Evolutionary conservation across 2,888 invertebrate species (phyloP), one percentile per base, ranked within the genome.

Genomic region (Amphipyra berbera): DNA sequence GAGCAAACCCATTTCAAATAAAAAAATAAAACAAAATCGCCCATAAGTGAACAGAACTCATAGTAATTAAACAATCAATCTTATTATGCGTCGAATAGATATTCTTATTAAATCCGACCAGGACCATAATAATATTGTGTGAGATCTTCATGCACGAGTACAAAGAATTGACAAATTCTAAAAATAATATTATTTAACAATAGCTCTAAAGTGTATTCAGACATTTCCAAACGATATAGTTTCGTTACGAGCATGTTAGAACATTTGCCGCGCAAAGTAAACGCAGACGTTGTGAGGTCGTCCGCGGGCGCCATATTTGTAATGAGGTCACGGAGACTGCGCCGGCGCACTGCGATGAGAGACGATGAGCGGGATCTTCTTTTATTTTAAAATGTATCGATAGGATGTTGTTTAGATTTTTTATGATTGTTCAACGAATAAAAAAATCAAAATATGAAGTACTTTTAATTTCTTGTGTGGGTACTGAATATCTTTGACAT

Each of bases 301-400:
- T 69, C 77, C 45, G 80, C 84, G 80, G 82, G 82, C 89, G 88
- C 89, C 90, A 88, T 88, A 85, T 87, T 85, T 27, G 71, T 80
- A 90, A 88, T 83, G 86, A 82, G 92, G 93, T 92, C 92, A 92
- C 84, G 91, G 90, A 85, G 81, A 82, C 79, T 86, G 90, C 89
- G 89, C 87, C 74, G 61, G 87, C 89, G 89, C 89, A 81, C 46
- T 40, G 9, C 66, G 66, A 64, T 76, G 68, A 71, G 30, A 69
- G 71, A 77, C 58, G 62, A 61, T 58, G 59, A 63, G 55, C 62
- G 70, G 60, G 50, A 70, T 77, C 73, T 72, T 69, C 79, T 75
- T 64, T 70, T 55, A 35, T 63, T n/a, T n/a, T n/a, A 56, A 69
- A 73, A 57, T 69, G 42, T 59, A 64, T 69, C 55, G 44, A 41